Percentiles rank a stretch among this genome's conserved stretches.
Evolutionary conservation across 2,888 invertebrate genomes (phyloP).

Genomic region (Agonum fuliginosum): DNA sequence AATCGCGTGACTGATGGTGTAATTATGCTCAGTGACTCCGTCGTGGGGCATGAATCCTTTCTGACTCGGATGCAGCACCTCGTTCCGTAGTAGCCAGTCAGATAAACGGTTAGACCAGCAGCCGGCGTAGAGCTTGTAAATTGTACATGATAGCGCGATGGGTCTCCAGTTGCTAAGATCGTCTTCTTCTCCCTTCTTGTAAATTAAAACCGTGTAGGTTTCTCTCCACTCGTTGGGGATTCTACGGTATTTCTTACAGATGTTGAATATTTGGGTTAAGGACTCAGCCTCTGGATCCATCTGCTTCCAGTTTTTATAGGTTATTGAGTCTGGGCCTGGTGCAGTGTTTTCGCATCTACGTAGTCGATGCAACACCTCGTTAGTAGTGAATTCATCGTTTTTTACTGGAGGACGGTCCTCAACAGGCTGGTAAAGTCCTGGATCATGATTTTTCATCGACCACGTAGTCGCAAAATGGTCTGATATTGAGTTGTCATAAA

Average conservation of each 20-base stretch:
- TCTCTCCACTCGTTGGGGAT: constrained; percentile 1
- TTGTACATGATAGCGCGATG: constrained; percentile 20
- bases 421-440: background rate
- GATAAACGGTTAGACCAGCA: too few relatives aligned
- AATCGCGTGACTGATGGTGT: too few relatives aligned
- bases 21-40: too few relatives aligned
- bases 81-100: too few relatives aligned
- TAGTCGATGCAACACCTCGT: background rate
- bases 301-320: constrained; percentile 21
- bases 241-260: background rate
- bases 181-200: background rate
- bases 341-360: constrained; percentile 21
- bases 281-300: background rate
- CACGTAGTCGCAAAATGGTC: too few relatives aligned
- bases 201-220: background rate
- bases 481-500: too few relatives aligned
- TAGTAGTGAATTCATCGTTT: background rate
- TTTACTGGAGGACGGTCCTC: background rate
- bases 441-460: too few relatives aligned
- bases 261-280: constrained; percentile 4
- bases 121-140: constrained; percentile 11
- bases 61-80: too few relatives aligned
- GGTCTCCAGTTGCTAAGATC: constrained; percentile 17
- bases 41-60: too few relatives aligned
- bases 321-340: constrained; percentile 9